Percentiles rank a stretch among this genome's conserved stretches.
These are phyloP conservation scores for Anguilla marmorata DNA, from an alignment of 2,797 vertebrate genomes.

Conservation along the genomic window DNA sequence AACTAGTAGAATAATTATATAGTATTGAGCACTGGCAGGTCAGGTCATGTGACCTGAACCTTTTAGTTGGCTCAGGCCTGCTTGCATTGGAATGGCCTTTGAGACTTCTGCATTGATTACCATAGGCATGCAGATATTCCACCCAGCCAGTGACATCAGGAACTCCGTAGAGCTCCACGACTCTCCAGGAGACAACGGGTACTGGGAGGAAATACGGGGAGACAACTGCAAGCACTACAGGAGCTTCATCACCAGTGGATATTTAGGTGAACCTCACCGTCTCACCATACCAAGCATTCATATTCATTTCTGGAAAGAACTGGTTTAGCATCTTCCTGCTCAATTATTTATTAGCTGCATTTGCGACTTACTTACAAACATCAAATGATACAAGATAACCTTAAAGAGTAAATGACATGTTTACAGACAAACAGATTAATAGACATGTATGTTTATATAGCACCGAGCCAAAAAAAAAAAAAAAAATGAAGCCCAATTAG, in stretches of 20 bases:
- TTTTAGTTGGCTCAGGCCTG: neutral
- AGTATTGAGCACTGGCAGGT: neutral
- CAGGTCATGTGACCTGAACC: neutral
- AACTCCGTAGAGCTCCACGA: constrained; percentile 47
- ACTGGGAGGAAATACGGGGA: constrained; percentile 58
- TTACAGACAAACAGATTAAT: no score
- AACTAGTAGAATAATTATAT: neutral
- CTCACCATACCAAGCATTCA: neutral
- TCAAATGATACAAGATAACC: no score
- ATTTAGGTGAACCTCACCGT: constrained; percentile 40
- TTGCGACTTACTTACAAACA: no score
- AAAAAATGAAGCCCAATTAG: neutral
- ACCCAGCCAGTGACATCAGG: constrained; percentile 28
- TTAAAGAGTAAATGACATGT: no score
- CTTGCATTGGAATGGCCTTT: neutral
- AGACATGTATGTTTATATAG: neutral
- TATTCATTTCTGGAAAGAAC: neutral
- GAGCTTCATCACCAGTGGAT: constrained; percentile 50
- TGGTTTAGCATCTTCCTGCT: neutral
- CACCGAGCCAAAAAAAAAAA: neutral
- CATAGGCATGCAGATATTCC: constrained; percentile 44
- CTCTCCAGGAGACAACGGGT: constrained; percentile 34
- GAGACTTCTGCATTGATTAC: neutral
- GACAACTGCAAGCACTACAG: constrained; percentile 53
- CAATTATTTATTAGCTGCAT: neutral